A percentile compares a stretch with the other conserved stretches of the same genome.
Conservation (phyloP, 2,888 invertebrate species). For the Drosophila phalerata region DNA sequence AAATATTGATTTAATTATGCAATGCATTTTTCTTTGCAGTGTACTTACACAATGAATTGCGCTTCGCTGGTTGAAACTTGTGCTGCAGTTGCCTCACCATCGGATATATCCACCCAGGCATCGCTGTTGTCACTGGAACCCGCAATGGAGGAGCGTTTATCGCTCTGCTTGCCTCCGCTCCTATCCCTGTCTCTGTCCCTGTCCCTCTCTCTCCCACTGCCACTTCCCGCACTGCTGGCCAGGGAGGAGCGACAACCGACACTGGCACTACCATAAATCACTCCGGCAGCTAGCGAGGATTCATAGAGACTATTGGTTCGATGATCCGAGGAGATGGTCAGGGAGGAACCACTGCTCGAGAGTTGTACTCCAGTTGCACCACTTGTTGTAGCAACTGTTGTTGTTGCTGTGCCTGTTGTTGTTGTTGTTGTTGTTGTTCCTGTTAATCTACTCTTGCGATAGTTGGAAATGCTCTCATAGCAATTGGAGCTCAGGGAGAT, state of each 20-base stretch:
- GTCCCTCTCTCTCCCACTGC: constrained; percentile 19
- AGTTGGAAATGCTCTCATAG: constrained; percentile 84
- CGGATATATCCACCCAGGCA: constrained; percentile 85
- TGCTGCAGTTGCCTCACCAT: constrained; percentile 63
- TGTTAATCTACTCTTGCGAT: constrained; percentile 51
- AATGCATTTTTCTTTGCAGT: not conserved
- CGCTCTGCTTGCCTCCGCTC: constrained; percentile 39
- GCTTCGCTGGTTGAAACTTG: constrained; percentile 46
- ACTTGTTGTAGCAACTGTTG: constrained; percentile 3
- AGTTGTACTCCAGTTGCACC: constrained; percentile 41
- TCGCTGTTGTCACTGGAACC: constrained; percentile 84
- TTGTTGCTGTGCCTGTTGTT: not conserved
- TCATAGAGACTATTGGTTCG: constrained; percentile 85
- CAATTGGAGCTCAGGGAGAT: constrained; percentile 84
- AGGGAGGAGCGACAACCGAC: constrained; percentile 62
- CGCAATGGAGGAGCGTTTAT: constrained; percentile 71
- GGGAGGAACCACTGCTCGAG: constrained; percentile 83
- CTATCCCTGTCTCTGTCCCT: constrained; percentile 15
- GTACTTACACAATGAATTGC: constrained; percentile 85
- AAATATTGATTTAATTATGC: not conserved
- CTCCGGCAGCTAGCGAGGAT: constrained; percentile 76
- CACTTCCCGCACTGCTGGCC: constrained; percentile 45
- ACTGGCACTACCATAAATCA: constrained; percentile 59
- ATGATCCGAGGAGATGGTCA: constrained; percentile 85
- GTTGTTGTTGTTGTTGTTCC: not conserved